Evolutionary conservation across 2,113 vertebrate genomes (phyloP).

Genomic region (Proterorhinus semilunaris): DNA sequence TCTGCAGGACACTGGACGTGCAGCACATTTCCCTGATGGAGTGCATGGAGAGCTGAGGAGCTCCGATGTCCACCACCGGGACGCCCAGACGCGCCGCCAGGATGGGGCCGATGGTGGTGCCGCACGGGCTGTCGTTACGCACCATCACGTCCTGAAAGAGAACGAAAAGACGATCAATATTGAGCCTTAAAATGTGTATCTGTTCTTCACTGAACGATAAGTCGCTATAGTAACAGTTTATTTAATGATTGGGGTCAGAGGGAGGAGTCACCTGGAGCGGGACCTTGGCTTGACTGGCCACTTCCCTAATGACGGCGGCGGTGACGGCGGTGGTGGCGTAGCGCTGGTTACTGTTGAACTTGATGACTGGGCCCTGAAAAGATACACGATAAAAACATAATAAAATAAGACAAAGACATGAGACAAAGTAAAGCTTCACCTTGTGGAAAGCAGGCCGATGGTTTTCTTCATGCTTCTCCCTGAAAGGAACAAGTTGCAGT

Average conservation of each 20-base stretch:
- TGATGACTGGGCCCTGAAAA: conserved; percentile 91
- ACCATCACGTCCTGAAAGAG: conserved; percentile 90
- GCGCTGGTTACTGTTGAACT: conserved; percentile 97
- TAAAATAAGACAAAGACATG: neutral
- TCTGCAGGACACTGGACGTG: conserved; percentile 89
- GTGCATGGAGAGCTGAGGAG: conserved; percentile 95
- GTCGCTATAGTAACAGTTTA: no score
- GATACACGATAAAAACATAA: neutral
- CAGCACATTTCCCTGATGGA: conserved; percentile 98
- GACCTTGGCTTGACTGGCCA: conserved; percentile 79
- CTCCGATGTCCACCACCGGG: conserved; percentile 88
- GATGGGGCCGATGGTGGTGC: conserved; percentile 93
- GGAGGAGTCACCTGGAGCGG: conserved; percentile 86
- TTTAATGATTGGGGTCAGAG: neutral
- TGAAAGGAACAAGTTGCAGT: conserved; percentile 41
- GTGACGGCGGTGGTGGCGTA: conserved; percentile 94
- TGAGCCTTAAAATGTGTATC: no score
- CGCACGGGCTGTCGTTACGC: conserved; percentile 90
- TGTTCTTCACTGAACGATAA: no score
- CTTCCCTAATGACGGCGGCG: conserved; percentile 84
- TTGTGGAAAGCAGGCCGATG: conserved; percentile 94
- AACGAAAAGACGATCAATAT: no score
- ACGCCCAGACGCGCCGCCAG: conserved; percentile 89
- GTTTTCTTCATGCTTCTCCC: conserved; percentile 97
- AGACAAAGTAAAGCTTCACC: conserved; percentile 53